A percentile compares a stretch with the other conserved stretches of the same genome.
Evolutionary conservation across 2,113 vertebrate genomes (phyloP).

Genomic region (Serinus canaria): DNA sequence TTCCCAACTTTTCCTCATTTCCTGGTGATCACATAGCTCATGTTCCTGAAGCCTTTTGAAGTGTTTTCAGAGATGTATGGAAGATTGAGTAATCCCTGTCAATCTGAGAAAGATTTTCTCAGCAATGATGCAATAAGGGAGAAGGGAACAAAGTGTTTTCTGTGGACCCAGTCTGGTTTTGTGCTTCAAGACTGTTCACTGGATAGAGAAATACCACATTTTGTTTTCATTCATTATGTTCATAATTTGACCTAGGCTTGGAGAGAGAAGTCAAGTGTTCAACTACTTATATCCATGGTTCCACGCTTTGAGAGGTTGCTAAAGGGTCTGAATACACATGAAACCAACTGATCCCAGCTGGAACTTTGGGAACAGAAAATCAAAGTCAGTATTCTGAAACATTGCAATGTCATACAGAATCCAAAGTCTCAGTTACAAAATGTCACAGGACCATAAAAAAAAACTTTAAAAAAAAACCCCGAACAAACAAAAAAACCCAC

Average conservation of each 20-base stretch:
- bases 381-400: not conserved
- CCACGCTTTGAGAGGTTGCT: fast-evolving
- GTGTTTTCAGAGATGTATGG: not conserved
- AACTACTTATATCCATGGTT: not conserved
- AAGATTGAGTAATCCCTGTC: not conserved
- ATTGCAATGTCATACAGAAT: not conserved
- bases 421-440: not conserved
- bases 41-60: not conserved
- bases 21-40: not conserved
- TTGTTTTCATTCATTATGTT: not conserved
- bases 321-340: not conserved
- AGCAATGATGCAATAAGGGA: not conserved
- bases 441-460: not conserved
- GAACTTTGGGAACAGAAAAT: not conserved
- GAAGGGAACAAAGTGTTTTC: not conserved
- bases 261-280: not conserved
- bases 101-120: not conserved
- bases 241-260: not conserved
- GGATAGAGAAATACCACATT: not conserved
- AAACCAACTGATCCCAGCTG: not conserved
- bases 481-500: fast-evolving
- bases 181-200: not conserved
- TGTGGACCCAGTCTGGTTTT: not conserved
- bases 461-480: not conserved
- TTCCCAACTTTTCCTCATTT: not conserved